Evolutionary conservation across 2,113 vertebrate species (phyloP), one percentile per base, ranked within the genome.

Genomic region (Leptobrachium ailaonicum): DNA sequence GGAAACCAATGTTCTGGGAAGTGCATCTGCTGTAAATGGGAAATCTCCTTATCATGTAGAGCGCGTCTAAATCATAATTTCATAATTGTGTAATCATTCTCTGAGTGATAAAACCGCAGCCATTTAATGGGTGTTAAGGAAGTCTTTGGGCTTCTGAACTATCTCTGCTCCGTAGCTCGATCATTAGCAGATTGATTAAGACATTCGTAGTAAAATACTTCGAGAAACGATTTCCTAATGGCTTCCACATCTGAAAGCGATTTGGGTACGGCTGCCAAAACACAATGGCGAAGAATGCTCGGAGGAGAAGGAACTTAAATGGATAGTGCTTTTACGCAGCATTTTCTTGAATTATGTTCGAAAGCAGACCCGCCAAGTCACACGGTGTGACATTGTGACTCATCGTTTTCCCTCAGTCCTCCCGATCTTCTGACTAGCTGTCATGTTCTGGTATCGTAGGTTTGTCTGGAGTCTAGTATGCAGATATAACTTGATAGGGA

Each of bases 21-120:
- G 73, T 12, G 73, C 73, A 75, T 75, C 73, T 64, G 58, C 60
- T 64, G 43, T 75, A 64, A 66, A 75, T 60, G 66, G 6, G 73
- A 41, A 64, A 64, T 45, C 47, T 75, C 58, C 44, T 75, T 66
- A 60, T n/a, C 43, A 66, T 13, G 44, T 75, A 66, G 60, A 56
- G 45, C 66, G 60, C 11, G 42, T 64, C 41, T 66, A 64, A 75
- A 75, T 75, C 12, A 75, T 50, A 50, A 75, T 47, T 64, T 41
- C 45, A 20, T 66, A 43, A 64, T 64, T 62, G 60, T 43, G 4
- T 47, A 66, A 66, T 64, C 73, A 64, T 75, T 75, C 73, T 63
- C 10, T 73, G 11, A 60, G 41, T 44, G 20, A 64, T 75, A 75
- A 75, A 75, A 64, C 42, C 41, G 12, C 41, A 63, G 58, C 43